Base-by-base conservation (phyloP, 2,888 invertebrate species). In the Elmis aenea region DNA sequence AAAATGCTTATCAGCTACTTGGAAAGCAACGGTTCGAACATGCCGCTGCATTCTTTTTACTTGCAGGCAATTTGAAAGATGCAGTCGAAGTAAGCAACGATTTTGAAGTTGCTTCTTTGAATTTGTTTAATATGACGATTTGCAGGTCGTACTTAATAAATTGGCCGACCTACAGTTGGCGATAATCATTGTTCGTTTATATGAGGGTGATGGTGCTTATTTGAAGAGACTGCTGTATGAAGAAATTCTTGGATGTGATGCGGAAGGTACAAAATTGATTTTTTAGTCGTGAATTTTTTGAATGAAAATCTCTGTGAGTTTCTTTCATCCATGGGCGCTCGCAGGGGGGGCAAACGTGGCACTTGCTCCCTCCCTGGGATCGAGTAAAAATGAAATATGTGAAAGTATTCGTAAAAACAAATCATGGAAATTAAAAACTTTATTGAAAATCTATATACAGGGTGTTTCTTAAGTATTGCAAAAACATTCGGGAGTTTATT, bases 41-140 rank as follows among this genome's bases (percentile, higher is more conserved):
- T 61, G 97, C 99, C 0, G 97, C 96, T 0, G 99, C 96, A 0
- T 99, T 99, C 72, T 99, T 99, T 69, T 73, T 99, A 33, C 72
- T 99, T 3, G 96, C 93, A 12, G 94, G 93, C 12, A 87, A 92
- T 16, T 69, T 99, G 15, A 85, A 89, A 54, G 99, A 99, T 68
- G 97, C 97, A 3, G 78, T 99, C 33, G 95, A 97, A 75, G 90
- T 89, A 64, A 41, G 24, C 28, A 11, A n/a, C n/a, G n/a, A n/a
- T n/a, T n/a, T n/a, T n/a, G n/a, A n/a, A n/a, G 9, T n/a, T n/a
- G n/a, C n/a, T 22, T 28, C n/a, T n/a, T n/a, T n/a, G n/a, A n/a
- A n/a, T n/a, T n/a, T n/a, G n/a, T n/a, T n/a, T 8, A 13, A 1
- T 33, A n/a, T 11, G 8, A 21, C n/a, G n/a, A n/a, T n/a, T 23